Evolutionary conservation across 2,113 vertebrate species (phyloP).

Genomic region (Pomatostomus ruficeps): DNA sequence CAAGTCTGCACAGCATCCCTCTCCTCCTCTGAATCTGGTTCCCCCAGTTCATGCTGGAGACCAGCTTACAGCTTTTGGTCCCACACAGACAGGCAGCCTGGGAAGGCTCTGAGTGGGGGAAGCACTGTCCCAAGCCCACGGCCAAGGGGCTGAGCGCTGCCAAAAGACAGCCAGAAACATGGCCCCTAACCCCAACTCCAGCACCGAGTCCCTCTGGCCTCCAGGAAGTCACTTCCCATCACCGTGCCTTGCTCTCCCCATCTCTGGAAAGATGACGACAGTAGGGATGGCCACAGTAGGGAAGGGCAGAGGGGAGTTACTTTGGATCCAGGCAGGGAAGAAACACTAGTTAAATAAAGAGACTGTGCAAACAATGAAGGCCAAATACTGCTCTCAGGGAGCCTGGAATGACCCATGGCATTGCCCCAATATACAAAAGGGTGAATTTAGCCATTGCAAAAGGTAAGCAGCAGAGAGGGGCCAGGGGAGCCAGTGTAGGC

Average conservation of each 20-base stretch:
- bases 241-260: not conserved
- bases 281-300: not conserved
- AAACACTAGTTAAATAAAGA: not conserved
- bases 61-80: not conserved
- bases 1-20: not conserved
- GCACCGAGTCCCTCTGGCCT: not conserved
- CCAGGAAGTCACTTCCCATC: not conserved
- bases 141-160: not conserved
- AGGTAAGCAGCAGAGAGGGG: not conserved
- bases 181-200: not conserved
- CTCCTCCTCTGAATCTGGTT: not conserved
- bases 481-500: fast-evolving
- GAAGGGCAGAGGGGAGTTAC: not conserved
- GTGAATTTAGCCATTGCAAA: not conserved
- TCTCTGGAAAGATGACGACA: not conserved
- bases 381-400: not conserved
- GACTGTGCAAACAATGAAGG: not conserved
- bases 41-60: fast-evolving
- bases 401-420: not conserved
- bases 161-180: not conserved
- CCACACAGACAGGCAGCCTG: fast-evolving
- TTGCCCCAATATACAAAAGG: not conserved
- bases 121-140: not conserved
- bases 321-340: not conserved
- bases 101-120: no score